Base-by-base conservation (phyloP, 2,888 invertebrate species). In the Acanthopleura granulata region DNA sequence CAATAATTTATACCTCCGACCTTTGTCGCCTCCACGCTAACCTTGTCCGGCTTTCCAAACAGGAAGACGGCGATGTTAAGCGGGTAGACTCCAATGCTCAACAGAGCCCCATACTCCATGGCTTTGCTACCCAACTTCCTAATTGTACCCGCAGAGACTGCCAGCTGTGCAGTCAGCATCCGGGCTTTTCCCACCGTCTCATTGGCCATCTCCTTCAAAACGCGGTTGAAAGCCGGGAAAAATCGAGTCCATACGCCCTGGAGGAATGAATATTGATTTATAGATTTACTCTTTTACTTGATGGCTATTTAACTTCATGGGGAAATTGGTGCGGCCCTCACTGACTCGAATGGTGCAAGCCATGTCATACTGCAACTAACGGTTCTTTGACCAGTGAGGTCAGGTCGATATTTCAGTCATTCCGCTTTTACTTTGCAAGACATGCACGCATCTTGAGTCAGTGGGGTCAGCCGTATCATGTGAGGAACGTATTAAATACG, bases 191-290 rank as follows among this genome's bases (percentile, higher is more conserved):
- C 91, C 93, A 96, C 69, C 95, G 92, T 0, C 94, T 95, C 96
- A 95, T 96, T 49, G 91, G 49, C 91, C 4, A 97, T 92, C 84
- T 94, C 93, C 82, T 94, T 92, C 74, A 93, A 93, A 71, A 96
- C 87, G 80, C 93, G 93, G 70, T 93, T 91, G 88, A 96, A 96
- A 0, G 93, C 92, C 0, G 97, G 97, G 77, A 96, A 94, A 90
- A 93, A 96, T 51, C 97, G 92, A 0, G 95, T 95, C 97, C 97
- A 97, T n/a, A 96, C 92, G 0, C 94, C 97, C 92, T 92, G 79
- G 27, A 78, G 76, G 62, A 22, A 51, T 18, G 18, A 18, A 57
- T 1, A 57, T 40, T 40, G 40, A 40, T 40, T 40, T 40, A 3
- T 40, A 6, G 4, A 40, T 40, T 40, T 40, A 40, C 40, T n/a